Conservation (phyloP, 2,113 vertebrate genomes). For the Aldabrachelys gigantea region DNA sequence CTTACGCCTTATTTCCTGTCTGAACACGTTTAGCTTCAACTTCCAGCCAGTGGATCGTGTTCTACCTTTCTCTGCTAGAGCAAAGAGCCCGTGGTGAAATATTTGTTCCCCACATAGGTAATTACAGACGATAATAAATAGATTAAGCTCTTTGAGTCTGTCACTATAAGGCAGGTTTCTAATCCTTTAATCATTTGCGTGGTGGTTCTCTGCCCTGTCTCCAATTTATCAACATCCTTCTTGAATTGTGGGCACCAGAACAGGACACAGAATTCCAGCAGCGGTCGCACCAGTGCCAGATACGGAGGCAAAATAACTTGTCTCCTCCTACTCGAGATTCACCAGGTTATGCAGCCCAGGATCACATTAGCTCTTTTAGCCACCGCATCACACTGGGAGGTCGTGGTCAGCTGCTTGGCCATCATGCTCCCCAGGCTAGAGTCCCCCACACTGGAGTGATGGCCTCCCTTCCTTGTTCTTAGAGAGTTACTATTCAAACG, state of each 20-base stretch:
- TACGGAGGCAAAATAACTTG: background rate
- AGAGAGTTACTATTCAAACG: background rate
- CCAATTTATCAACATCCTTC: background rate
- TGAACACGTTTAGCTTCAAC: background rate
- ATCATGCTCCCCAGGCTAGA: background rate
- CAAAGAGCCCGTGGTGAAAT: background rate
- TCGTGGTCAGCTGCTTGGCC: background rate
- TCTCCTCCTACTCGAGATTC: background rate
- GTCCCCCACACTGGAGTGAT: background rate
- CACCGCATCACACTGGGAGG: background rate
- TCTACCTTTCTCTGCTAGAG: background rate
- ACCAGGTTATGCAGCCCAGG: background rate
- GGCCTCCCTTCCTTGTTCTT: background rate
- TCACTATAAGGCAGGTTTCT: background rate
- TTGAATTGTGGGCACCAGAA: background rate
- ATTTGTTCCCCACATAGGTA: background rate
- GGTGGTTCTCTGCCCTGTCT: background rate
- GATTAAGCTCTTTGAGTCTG: background rate
- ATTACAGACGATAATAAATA: fast-evolving
- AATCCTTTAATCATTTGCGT: background rate
- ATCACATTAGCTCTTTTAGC: background rate
- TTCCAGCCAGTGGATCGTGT: background rate
- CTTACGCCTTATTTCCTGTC: background rate
- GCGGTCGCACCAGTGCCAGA: too few species aligned
- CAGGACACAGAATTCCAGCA: background rate